Base-by-base conservation (phyloP, 2,888 invertebrate species). In the Tachina lurida region DNA sequence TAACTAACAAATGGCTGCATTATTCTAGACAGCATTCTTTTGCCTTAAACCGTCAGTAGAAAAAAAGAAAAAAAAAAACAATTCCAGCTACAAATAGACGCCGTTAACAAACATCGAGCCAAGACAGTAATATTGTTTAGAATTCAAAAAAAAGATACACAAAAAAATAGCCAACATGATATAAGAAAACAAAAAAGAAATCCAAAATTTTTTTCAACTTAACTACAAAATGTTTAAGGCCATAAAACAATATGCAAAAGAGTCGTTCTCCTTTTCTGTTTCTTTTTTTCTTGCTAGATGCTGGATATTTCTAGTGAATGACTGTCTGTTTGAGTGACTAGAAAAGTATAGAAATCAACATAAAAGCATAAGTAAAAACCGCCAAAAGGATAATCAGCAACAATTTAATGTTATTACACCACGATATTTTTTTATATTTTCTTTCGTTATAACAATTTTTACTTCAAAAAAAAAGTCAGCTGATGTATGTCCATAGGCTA, bases 351-450 rank as follows among this genome's bases (percentile, higher is more conserved):
- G 54, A 54, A 70, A 76, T 41, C 71, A 63, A 81, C 15, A 54
- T 49, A 47, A 75, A 81, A 62, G 56, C 60, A 52, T 65, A 63
- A 67, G 41, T 39, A 76, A 70, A 88, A 90, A 91, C 91, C 91
- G 91, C 90, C 91, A 90, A 91, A 91, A 91, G 92, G 92, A 92
- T 92, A 92, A 92, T 92, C 91, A 92, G 91, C 91, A 91, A 92
- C 91, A 92, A 92, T 92, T 92, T 92, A 91, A 91, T 92, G 91
- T 91, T 91, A 92, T 92, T 92, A 91, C 91, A 91, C 92, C 90
- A 91, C 89, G 90, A 89, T 89, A 89, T 80, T 31, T 22, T 15
- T 31, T 58, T 31, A 43, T 41, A 43, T 41, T 41, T 62, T 67
- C 9, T 19, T 68, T 13, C 41, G n/a, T 43, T n/a, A 58, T 49